A percentile compares a stretch with the other conserved stretches of the same genome.
Evolutionary conservation across 2,888 invertebrate genomes (phyloP).

Genomic region (Harmothoe impar): DNA sequence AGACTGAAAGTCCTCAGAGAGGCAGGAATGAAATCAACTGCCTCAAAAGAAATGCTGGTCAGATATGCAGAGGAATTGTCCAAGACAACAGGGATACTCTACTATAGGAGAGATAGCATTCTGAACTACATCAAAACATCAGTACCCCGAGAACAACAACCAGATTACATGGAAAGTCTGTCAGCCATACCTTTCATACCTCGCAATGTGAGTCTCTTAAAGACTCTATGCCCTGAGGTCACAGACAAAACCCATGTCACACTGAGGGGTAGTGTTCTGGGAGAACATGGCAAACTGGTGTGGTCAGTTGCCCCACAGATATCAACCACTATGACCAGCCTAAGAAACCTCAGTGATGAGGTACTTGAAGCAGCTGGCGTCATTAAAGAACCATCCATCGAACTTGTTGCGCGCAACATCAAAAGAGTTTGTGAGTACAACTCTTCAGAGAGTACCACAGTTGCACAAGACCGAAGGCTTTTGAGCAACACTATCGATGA

Average conservation of each 20-base stretch:
- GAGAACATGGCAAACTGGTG: background rate
- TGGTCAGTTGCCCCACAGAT: constrained; percentile 2
- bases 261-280: background rate
- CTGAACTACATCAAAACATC: background rate
- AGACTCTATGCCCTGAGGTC: background rate
- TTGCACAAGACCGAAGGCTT: background rate
- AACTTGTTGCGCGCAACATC: background rate
- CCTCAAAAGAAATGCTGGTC: background rate
- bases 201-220: background rate
- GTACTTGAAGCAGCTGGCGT: background rate
- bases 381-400: background rate
- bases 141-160: background rate
- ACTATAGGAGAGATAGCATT: background rate
- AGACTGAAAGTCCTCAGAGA: background rate
- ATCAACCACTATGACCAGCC: background rate
- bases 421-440: background rate
- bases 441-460: background rate
- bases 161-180: background rate
- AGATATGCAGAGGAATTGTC: background rate
- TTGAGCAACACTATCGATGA: background rate
- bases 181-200: background rate
- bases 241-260: background rate
- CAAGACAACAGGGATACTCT: background rate
- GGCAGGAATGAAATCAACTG: background rate
- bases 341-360: background rate